Conservation (phyloP, 2,113 vertebrate species). For the Saccopteryx leptura region DNA sequence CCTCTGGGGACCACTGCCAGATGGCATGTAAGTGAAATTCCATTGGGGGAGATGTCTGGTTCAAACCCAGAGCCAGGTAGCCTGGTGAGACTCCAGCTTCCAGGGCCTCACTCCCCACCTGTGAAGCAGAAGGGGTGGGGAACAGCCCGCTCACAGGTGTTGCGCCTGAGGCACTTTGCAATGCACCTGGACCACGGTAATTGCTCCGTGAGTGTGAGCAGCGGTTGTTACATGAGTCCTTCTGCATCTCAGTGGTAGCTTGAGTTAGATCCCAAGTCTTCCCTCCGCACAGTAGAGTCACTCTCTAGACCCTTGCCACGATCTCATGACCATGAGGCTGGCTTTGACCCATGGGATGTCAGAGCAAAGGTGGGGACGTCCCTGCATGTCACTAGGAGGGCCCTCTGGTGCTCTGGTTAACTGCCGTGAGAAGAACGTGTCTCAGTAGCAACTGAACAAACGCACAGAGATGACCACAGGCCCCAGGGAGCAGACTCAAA, state of each 20-base stretch:
- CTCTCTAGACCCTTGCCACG: background rate
- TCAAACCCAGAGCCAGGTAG: background rate
- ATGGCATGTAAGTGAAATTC: background rate
- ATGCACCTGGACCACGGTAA: accelerated
- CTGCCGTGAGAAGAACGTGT: background rate
- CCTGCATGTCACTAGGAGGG: background rate
- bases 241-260: accelerated
- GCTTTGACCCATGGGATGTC: background rate
- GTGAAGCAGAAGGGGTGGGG: background rate
- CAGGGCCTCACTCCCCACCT: background rate
- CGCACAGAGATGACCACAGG: accelerated
- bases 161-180: background rate
- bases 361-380: background rate
- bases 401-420: background rate
- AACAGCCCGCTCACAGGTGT: accelerated
- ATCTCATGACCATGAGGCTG: background rate
- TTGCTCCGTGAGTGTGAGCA: background rate
- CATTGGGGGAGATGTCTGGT: background rate
- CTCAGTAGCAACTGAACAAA: background rate
- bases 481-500: background rate
- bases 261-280: background rate
- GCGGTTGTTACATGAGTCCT: background rate
- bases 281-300: background rate
- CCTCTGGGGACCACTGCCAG: accelerated
- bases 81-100: background rate